Percentiles rank a stretch among this genome's conserved stretches.
These are phyloP conservation scores for Ciconia nigra DNA, from an alignment of 2,797 vertebrate species.

Conservation along the genomic window DNA sequence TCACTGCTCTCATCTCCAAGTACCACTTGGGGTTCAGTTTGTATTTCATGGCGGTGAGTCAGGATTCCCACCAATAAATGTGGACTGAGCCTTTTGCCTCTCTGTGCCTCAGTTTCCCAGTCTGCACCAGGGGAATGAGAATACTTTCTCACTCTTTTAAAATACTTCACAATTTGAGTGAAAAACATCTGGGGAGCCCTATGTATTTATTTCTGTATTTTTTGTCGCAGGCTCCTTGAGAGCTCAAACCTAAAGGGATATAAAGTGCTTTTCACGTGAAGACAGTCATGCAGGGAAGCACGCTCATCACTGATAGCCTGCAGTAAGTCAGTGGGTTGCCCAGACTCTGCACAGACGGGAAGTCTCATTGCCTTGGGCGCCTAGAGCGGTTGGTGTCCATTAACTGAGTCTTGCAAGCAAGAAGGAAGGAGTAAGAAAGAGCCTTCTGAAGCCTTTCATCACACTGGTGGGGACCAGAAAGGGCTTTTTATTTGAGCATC, in stretches of 20 bases:
- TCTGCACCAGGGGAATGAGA: fast-evolving
- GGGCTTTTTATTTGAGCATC: neutral
- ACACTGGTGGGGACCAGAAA: neutral
- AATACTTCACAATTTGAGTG: neutral
- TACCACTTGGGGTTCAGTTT: neutral
- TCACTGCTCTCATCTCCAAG: neutral
- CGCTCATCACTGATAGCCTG: neutral
- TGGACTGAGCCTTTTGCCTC: neutral
- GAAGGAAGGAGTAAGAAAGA: slow-evolving; percentile 9
- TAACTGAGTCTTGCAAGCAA: neutral
- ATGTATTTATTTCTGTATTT: fast-evolving
- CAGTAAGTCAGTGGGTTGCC: neutral
- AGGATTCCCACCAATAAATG: neutral
- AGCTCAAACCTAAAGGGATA: neutral
- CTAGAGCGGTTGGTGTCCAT: neutral
- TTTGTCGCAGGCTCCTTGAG: neutral
- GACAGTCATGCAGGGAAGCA: slow-evolving; percentile 3
- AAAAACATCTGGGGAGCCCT: neutral
- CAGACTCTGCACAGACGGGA: slow-evolving; percentile 14
- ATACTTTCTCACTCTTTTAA: neutral
- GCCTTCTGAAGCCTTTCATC: neutral
- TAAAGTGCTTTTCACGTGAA: neutral
- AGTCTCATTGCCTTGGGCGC: slow-evolving; percentile 13
- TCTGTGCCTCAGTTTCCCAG: neutral
- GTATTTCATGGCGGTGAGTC: neutral